Percentiles rank a stretch among this genome's conserved stretches.
Conservation (phyloP, 2,113 vertebrate genomes). For the Hippocampus zosterae region DNA sequence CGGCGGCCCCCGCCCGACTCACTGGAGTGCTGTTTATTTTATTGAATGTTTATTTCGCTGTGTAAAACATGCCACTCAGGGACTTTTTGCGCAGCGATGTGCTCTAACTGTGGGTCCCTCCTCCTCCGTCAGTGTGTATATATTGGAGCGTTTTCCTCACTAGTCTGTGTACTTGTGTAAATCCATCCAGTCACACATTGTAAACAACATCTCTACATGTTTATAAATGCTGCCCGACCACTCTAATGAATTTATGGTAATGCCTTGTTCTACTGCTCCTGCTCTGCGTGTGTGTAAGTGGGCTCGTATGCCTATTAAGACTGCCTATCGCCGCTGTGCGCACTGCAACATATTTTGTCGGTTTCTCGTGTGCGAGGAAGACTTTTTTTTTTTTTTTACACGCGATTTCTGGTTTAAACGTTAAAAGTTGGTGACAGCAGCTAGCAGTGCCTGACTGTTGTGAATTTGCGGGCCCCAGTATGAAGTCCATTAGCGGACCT, state of each 20-base stretch:
- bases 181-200: constrained; percentile 76
- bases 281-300: constrained; percentile 29
- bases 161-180: constrained; percentile 74
- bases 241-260: constrained; percentile 81
- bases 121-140: constrained; percentile 45
- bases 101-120: constrained; percentile 23
- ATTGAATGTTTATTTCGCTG: constrained; percentile 68
- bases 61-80: constrained; percentile 67
- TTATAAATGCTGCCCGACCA: constrained; percentile 75
- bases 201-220: constrained; percentile 77
- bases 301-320: constrained; percentile 23
- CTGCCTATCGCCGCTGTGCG: background rate
- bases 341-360: constrained; percentile 26
- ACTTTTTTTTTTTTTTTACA: constrained; percentile 2
- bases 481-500: constrained; percentile 46
- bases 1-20: constrained; percentile 30
- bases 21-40: constrained; percentile 60
- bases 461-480: constrained; percentile 28
- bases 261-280: constrained; percentile 65
- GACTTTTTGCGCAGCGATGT: constrained; percentile 37
- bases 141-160: constrained; percentile 63
- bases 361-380: constrained; percentile 33
- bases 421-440: constrained; percentile 41
- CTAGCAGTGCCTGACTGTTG: constrained; percentile 34
- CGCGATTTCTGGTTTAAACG: constrained; percentile 49